Evolutionary conservation across 53 echinoderm and acorn worm genomes (phyloP).

Genomic region (Luidia sarsii): DNA sequence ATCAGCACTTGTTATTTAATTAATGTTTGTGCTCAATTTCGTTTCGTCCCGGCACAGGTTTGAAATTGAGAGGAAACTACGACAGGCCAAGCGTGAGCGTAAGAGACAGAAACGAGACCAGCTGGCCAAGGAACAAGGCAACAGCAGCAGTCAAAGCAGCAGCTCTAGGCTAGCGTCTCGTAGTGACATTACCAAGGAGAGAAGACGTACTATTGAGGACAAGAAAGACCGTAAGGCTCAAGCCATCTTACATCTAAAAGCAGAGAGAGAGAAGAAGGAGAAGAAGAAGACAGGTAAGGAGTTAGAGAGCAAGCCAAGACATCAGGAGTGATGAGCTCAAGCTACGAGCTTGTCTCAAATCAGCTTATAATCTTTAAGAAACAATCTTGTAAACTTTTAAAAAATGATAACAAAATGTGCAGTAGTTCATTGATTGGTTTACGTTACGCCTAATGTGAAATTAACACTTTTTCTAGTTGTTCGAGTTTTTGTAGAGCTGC

Average conservation of each 20-base stretch:
- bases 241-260: conserved; percentile 89
- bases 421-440: no score
- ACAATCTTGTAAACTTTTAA: no score
- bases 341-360: no score
- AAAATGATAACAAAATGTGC: no score
- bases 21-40: not conserved
- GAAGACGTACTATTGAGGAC: conserved; percentile 90
- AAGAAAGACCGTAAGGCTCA: conserved; percentile 95
- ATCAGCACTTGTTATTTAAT: not conserved
- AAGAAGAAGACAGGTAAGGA: conserved; percentile 84
- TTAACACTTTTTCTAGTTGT: no score
- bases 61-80: conserved; percentile 90
- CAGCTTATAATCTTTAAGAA: no score
- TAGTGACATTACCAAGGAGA: conserved; percentile 79
- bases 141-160: conserved; percentile 14
- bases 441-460: no score
- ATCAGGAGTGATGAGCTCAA: no score
- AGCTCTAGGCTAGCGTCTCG: conserved; percentile 40
- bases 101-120: conserved; percentile 72
- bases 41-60: conserved; percentile 59
- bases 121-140: conserved; percentile 49
- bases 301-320: no score
- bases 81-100: conserved; percentile 88
- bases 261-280: conserved; percentile 81
- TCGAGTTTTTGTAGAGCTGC: no score